These are phyloP conservation scores for Hyperopisus bebe DNA, from an alignment of 2,113 vertebrate species.

Conservation along the genomic window DNA sequence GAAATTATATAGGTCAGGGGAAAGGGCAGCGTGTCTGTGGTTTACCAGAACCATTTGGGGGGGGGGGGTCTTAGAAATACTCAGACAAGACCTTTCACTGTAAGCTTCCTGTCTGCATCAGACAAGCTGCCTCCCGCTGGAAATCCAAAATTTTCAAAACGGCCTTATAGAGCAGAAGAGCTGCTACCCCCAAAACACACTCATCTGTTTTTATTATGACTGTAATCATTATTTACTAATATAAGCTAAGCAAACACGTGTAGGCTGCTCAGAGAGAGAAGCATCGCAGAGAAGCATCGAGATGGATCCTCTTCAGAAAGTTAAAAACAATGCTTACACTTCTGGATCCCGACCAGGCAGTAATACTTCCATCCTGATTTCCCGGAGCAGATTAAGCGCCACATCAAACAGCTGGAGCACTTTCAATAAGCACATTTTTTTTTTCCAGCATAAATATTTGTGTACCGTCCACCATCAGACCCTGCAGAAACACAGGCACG, in stretches of 20 bases:
- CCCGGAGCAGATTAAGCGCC: neutral
- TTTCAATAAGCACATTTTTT: neutral
- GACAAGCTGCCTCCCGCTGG: neutral
- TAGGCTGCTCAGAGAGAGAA: too few species aligned
- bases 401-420: neutral
- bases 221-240: neutral
- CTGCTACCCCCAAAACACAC: too few species aligned
- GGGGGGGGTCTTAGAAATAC: neutral
- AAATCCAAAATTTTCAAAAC: neutral
- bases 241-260: neutral
- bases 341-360: neutral
- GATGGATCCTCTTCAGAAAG: neutral
- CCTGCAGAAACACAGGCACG: neutral
- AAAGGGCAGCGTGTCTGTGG: neutral
- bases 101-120: neutral
- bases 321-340: too few species aligned
- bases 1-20: neutral
- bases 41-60: neutral
- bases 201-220: neutral
- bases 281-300: neutral
- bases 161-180: neutral
- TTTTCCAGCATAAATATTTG: neutral
- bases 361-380: neutral
- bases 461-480: neutral
- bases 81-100: neutral